Evolutionary conservation across 1,140 invertebrate genomes (phyloP).

Genomic region (Diachasma alloeum): DNA sequence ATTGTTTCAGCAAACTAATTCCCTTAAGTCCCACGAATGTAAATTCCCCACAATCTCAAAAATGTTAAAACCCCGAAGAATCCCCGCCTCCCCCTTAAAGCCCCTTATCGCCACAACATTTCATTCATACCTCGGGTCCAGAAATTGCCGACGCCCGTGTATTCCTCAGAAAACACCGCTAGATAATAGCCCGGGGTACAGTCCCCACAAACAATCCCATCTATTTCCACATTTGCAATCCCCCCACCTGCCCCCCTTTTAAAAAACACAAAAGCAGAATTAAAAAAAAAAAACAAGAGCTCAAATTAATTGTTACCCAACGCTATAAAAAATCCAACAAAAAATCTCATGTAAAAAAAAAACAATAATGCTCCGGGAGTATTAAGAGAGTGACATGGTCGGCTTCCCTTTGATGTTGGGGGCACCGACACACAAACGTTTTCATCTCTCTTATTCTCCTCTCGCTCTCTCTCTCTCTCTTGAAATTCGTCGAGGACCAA

Average conservation of each 20-base stretch:
- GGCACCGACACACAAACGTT: background rate
- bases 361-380: background rate
- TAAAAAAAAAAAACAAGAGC: constrained; percentile 12
- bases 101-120: constrained; percentile 22
- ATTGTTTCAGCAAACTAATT: background rate
- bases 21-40: background rate
- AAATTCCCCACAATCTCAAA: background rate
- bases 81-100: background rate
- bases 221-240: background rate
- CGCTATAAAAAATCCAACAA: background rate
- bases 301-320: background rate
- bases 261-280: constrained; percentile 26
- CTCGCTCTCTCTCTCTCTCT: background rate
- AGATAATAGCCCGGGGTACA: constrained; percentile 60
- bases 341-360: background rate
- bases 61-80: background rate
- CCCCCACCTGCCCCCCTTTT: background rate
- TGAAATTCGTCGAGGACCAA: constrained; percentile 6
- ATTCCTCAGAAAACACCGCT: constrained; percentile 55
- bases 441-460: background rate
- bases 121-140: constrained; percentile 37
- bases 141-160: constrained; percentile 51
- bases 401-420: constrained; percentile 1
- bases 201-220: constrained; percentile 46
- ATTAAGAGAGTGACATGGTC: constrained; percentile 9